A percentile compares a stretch with the other conserved stretches of the same genome.
These are phyloP conservation scores for Idaea aversata DNA, from an alignment of 2,888 invertebrate species.

Conservation along the genomic window DNA sequence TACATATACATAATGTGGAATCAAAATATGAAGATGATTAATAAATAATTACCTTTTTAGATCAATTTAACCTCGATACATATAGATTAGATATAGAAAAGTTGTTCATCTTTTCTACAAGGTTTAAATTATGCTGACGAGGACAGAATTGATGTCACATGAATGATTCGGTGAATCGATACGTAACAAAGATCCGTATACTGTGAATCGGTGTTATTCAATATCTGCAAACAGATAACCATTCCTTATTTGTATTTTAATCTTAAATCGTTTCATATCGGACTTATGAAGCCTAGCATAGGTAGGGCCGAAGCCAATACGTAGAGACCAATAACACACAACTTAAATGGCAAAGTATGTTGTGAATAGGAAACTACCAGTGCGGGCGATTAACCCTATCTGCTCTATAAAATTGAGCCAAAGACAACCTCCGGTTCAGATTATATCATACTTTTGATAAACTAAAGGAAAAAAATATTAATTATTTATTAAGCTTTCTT, in stretches of 20 bases:
- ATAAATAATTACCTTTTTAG: conserved; percentile 4
- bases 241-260: neutral
- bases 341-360: too few species aligned
- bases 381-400: too few species aligned
- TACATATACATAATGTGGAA: neutral
- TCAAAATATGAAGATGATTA: conserved; percentile 10
- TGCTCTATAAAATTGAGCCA: too few species aligned
- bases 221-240: neutral
- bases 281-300: too few species aligned
- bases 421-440: too few species aligned
- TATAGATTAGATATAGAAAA: neutral
- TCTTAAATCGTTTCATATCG: neutral
- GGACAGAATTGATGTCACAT: neutral
- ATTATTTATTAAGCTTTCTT: too few species aligned
- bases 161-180: neutral
- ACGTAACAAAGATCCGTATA: neutral
- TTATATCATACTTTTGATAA: too few species aligned
- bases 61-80: conserved; percentile 2
- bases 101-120: neutral
- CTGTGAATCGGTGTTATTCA: neutral
- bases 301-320: too few species aligned
- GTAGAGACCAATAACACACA: too few species aligned
- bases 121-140: neutral
- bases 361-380: too few species aligned
- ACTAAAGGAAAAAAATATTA: too few species aligned